Evolutionary conservation across 1,140 invertebrate species (phyloP).

Genomic region (Branchinecta lynchi): DNA sequence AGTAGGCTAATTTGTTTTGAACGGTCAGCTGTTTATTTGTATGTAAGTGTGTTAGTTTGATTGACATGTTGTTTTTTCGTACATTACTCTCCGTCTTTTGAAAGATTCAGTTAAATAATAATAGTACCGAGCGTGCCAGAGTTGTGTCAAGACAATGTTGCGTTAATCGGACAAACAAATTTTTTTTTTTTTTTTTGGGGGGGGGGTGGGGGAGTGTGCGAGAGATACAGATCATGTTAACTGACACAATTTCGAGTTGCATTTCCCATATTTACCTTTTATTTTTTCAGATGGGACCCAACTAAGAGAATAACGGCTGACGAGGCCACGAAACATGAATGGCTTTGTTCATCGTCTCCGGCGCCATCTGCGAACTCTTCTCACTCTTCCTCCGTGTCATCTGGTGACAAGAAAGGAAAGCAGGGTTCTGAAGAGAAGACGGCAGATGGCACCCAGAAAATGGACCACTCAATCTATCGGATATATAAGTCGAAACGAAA

Average conservation of each 20-base stretch:
- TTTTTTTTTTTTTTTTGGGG: not conserved
- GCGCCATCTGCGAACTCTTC: not conserved
- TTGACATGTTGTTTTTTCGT: too few relatives aligned
- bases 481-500: not conserved
- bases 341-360: not conserved
- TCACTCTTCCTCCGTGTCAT: not conserved
- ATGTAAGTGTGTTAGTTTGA: too few relatives aligned
- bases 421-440: not conserved
- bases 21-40: too few relatives aligned
- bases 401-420: not conserved
- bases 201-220: not conserved
- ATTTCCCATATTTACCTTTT: not conserved
- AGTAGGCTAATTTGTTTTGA: too few relatives aligned
- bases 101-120: not conserved
- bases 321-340: not conserved
- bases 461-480: not conserved
- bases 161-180: not conserved
- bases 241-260: not conserved
- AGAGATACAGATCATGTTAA: too few relatives aligned
- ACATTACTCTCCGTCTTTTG: too few relatives aligned
- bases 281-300: not conserved
- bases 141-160: not conserved
- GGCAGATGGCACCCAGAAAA: not conserved
- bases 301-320: not conserved
- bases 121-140: not conserved